Percentiles rank a stretch among this genome's conserved stretches.
Conservation (phyloP, 2,797 vertebrate species). For the Podargus strigoides region DNA sequence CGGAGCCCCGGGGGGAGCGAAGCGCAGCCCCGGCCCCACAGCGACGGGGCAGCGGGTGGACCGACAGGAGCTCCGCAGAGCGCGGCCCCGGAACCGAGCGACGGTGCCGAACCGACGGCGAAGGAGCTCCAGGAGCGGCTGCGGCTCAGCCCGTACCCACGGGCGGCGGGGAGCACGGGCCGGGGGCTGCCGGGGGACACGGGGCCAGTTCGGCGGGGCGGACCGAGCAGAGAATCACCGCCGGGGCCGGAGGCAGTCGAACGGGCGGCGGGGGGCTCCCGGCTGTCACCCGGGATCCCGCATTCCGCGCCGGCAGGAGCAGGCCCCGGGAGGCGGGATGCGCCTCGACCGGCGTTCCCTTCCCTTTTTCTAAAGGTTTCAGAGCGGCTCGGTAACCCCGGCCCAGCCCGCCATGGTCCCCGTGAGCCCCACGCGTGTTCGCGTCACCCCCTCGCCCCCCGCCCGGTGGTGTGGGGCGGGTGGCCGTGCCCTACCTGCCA, state of each 20-base stretch:
- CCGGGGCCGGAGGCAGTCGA: neutral
- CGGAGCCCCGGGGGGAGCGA: neutral
- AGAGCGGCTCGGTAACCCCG: neutral
- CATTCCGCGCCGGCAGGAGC: neutral
- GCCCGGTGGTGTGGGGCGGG: neutral
- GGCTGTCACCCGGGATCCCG: neutral
- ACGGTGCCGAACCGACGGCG: conserved; percentile 69
- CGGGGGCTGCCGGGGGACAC: neutral
- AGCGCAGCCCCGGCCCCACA: neutral
- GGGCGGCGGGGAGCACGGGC: neutral
- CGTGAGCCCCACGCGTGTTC: neutral
- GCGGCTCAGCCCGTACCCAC: neutral
- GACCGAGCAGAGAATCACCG: neutral
- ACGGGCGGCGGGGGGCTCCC: neutral
- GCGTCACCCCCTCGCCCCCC: neutral
- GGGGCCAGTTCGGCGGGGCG: neutral
- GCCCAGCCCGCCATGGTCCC: neutral
- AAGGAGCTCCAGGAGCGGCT: conserved; percentile 69
- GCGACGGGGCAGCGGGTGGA: neutral
- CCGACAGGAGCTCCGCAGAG: neutral
- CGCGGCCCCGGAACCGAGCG: conserved; percentile 73
- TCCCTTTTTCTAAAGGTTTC: neutral
- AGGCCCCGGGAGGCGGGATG: neutral
- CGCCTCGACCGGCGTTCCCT: neutral
- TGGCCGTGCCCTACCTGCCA: conserved; percentile 86